phyloP scores from a whole-genome alignment of 2,797 vertebrate species.

The Acanthornis magna region DNA sequence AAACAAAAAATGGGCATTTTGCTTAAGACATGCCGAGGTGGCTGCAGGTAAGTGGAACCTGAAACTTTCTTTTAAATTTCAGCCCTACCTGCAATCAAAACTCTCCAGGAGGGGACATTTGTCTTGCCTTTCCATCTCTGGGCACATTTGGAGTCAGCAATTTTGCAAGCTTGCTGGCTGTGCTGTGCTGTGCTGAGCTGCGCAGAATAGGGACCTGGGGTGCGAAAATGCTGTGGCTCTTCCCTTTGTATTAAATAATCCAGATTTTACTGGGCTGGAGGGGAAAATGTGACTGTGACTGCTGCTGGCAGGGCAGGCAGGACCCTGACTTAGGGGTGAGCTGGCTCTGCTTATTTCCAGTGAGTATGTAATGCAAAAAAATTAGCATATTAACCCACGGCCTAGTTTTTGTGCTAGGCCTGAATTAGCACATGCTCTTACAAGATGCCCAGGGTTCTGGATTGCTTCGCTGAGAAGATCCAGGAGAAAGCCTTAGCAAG shows the following conservation, averaged over 20 bases:
- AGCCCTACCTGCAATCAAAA: neutral
- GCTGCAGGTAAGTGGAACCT: neutral
- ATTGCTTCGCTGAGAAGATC: neutral
- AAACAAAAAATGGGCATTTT: neutral
- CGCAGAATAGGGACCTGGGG: neutral
- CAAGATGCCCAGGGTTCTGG: neutral
- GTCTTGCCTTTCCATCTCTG: neutral
- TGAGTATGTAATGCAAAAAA: neutral
- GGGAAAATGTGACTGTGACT: neutral
- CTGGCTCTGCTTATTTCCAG: neutral
- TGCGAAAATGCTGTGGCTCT: neutral
- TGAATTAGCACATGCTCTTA: neutral
- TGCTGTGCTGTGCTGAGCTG: neutral
- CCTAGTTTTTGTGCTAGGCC: neutral
- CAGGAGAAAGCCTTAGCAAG: neutral
- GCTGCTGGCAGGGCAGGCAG: neutral
- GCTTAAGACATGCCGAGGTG: neutral
- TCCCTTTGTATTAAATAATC: neutral
- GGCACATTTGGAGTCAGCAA: neutral
- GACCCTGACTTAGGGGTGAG: neutral
- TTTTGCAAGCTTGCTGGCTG: accelerated
- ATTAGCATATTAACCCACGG: accelerated
- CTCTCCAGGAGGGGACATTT: neutral
- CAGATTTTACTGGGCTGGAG: neutral
- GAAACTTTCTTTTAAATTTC: neutral